A percentile compares a stretch with the other conserved stretches of the same genome.
These are phyloP conservation scores for Poecilus cupreus DNA, from an alignment of 2,888 invertebrate species.

Conservation along the genomic window DNA sequence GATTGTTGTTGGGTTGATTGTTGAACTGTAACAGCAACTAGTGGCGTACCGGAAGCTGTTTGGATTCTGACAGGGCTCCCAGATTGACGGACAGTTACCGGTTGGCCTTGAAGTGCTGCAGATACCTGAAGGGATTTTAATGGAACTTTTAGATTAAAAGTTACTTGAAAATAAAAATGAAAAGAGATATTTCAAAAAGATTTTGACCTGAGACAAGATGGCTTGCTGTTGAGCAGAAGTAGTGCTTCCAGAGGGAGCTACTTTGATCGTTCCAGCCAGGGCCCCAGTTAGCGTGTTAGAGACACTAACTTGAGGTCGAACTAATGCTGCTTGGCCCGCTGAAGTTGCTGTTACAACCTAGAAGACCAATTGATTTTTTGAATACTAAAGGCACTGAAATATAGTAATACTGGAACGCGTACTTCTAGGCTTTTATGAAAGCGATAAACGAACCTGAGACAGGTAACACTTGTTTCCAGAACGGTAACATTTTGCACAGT, in stretches of 20 bases:
- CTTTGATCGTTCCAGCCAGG: constrained; percentile 73
- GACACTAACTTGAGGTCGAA: constrained; percentile 73
- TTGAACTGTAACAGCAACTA: constrained; percentile 78
- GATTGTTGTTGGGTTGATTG: constrained; percentile 67
- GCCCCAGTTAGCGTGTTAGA: constrained; percentile 71
- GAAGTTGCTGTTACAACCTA: constrained; percentile 78
- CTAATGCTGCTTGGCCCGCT: constrained; percentile 73
- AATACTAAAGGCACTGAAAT: too few species aligned
- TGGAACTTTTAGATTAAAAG: not conserved
- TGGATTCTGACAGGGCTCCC: constrained; percentile 79
- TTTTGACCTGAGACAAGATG: constrained; percentile 70
- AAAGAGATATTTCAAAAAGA: not conserved
- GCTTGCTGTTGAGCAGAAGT: constrained; percentile 71
- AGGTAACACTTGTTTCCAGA: too few species aligned
- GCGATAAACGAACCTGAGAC: too few species aligned
- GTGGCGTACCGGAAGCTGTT: constrained; percentile 74
- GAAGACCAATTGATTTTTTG: too few species aligned
- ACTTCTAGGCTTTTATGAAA: too few species aligned
- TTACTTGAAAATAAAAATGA: not conserved
- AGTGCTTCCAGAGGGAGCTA: constrained; percentile 67
- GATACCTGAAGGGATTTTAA: constrained; percentile 71
- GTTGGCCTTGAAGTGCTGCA: constrained; percentile 75
- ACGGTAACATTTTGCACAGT: too few species aligned
- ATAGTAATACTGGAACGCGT: too few species aligned
- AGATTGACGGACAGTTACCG: constrained; percentile 72